phyloP scores from a whole-genome alignment of 1,140 invertebrate species.

The Zaprionus inermis region DNA sequence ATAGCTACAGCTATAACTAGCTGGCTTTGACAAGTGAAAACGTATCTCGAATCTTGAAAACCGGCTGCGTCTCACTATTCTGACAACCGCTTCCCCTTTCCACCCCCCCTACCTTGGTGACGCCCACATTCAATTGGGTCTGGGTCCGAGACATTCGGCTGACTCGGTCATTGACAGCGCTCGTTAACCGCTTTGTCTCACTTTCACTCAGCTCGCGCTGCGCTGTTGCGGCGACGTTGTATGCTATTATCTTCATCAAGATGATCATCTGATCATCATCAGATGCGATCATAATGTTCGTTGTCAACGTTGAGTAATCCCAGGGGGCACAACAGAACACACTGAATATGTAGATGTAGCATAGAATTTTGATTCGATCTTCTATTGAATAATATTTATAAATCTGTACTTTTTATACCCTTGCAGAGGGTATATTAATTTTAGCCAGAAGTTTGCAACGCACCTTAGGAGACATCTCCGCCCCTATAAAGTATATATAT shows the following conservation, averaged over 20 bases:
- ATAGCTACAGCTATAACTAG: slow-evolving; percentile 1
- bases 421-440: no score
- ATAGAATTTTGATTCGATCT: not conserved
- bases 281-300: slow-evolving; percentile 2
- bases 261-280: not conserved
- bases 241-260: not conserved
- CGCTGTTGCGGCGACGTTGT: not conserved
- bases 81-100: slow-evolving; percentile 5
- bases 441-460: no score
- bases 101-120: not conserved
- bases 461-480: no score
- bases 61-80: slow-evolving; percentile 43
- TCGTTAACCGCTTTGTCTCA: slow-evolving; percentile 22
- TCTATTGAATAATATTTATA: not conserved
- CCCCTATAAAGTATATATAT: no score
- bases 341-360: not conserved
- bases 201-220: slow-evolving; percentile 33
- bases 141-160: slow-evolving; percentile 4
- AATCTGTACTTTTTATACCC: no score
- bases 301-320: slow-evolving; percentile 28
- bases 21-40: slow-evolving; percentile 62
- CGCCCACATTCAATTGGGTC: slow-evolving; percentile 36
- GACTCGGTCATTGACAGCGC: slow-evolving; percentile 32
- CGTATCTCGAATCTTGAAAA: slow-evolving; percentile 32
- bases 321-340: not conserved